These are phyloP conservation scores for Oegoconia quadripuncta DNA, from an alignment of 2,888 invertebrate genomes.

Conservation along the genomic window DNA sequence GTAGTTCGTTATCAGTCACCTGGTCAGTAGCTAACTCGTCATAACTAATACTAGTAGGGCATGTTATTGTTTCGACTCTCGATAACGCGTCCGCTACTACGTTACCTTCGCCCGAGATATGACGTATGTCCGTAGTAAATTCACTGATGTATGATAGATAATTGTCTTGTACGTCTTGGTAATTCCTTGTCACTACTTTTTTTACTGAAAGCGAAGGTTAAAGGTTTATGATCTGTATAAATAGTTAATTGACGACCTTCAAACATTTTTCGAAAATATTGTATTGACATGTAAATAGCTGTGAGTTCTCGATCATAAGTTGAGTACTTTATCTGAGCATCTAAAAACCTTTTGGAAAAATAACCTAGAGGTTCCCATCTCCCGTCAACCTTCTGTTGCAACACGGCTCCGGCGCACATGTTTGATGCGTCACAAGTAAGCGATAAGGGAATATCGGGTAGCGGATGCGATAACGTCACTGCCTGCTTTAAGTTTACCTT, in stretches of 20 bases:
- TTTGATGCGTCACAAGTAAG: slow-evolving; percentile 5
- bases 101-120: slow-evolving; percentile 16
- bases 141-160: slow-evolving; percentile 22
- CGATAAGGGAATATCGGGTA: background rate
- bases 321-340: slow-evolving; percentile 1
- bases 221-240: slow-evolving; percentile 17
- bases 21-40: slow-evolving; percentile 7
- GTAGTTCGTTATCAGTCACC: background rate
- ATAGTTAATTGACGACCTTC: slow-evolving; percentile 10
- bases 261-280: slow-evolving; percentile 11
- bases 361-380: slow-evolving; percentile 11
- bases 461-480: background rate
- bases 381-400: slow-evolving; percentile 1
- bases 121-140: slow-evolving; percentile 19
- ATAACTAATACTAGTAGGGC: slow-evolving; percentile 13
- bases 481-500: background rate
- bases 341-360: slow-evolving; percentile 11
- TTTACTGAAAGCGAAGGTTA: slow-evolving; percentile 15
- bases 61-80: slow-evolving; percentile 17
- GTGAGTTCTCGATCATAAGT: slow-evolving; percentile 11
- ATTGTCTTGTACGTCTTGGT: slow-evolving; percentile 18
- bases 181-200: slow-evolving; percentile 15
- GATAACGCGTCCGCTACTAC: slow-evolving; percentile 20
- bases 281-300: slow-evolving; percentile 10
- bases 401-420: slow-evolving; percentile 1